Base-by-base conservation (phyloP, 1,140 invertebrate genomes). In the Venustaconcha ellipsiformis region DNA sequence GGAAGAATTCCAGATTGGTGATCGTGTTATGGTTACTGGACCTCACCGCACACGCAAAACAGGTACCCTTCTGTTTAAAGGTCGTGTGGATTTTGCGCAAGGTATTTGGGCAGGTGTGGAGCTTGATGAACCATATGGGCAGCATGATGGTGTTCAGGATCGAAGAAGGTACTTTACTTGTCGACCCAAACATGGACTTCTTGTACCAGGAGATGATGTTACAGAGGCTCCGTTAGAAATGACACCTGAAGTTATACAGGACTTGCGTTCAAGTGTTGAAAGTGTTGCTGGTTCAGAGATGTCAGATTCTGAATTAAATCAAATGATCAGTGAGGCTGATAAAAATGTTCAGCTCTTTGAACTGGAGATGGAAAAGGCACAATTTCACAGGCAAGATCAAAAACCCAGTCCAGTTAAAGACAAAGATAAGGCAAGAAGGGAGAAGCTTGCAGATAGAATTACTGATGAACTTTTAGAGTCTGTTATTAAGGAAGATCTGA, bases 1-100 rank as follows among this genome's bases (percentile, higher is more conserved):
- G 14, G 83, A 75, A 15, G 81, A 87, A 23, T 86, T 85, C 70
- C 93, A 93, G 84, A 87, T 96, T 76, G 96, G 96, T 37, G 96
- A 98, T 84, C 92, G 95, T 66, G 96, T 99, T 17, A 95, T 97
- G 77, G 95, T 98, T 14, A 93, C 93, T 70, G 94, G 94, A 70
- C 73, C 79, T 23, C 74, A 58, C 74, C 76, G 78, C 15, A 62
- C 67, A 55, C 94, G 94, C 56, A 96, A 96, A 91, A 93, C 94
- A 57, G 97, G 97, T 73, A 93, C 94, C 48, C 91, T 99, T 18
- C 92, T 94, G 72, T 98, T 94, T 88, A 92, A 96, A 79, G 97
- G 97, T n/a, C 89, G 91, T 48, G 95, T 96, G n/a, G 94, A 96
- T 70, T 99, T 98, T 89, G 95, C 96, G 14, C 84, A 93, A 14